Evolutionary conservation across 2,888 invertebrate genomes (phyloP).

Genomic region (Pyrochroa serraticornis): DNA sequence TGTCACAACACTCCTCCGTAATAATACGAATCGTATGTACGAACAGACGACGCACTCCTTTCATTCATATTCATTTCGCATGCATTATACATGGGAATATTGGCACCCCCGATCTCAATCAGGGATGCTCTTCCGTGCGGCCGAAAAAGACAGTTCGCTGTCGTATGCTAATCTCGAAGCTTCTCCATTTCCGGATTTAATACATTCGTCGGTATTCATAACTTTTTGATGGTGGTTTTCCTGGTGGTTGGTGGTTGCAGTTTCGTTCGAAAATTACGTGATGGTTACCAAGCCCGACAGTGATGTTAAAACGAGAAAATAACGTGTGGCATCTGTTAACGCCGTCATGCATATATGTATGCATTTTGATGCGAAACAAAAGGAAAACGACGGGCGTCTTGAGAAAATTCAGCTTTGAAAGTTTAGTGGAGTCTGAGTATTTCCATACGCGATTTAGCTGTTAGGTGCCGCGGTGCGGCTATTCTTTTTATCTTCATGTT

Average conservation of each 20-base stretch:
- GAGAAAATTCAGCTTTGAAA: conserved; percentile 24
- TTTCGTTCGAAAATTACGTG: too few species aligned
- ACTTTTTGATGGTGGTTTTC: too few species aligned
- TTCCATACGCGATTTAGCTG: conserved; percentile 26
- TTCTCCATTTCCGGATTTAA: too few species aligned
- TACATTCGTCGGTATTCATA: too few species aligned
- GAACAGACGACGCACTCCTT: conserved; percentile 30
- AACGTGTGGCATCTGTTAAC: conserved; percentile 23
- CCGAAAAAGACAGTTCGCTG: too few species aligned
- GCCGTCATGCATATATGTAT: conserved; percentile 30
- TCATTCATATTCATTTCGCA: conserved; percentile 41
- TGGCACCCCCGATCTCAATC: conserved; percentile 26
- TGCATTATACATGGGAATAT: conserved; percentile 37
- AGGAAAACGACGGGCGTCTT: conserved; percentile 15
- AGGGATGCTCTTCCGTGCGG: background rate
- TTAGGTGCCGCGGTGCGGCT: conserved; percentile 17
- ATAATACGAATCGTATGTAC: conserved; percentile 28
- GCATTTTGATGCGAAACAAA: conserved; percentile 24
- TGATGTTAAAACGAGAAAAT: conserved; percentile 7
- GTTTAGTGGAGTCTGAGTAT: conserved; percentile 13
- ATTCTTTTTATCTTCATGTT: conserved; percentile 12
- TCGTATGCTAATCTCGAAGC: too few species aligned
- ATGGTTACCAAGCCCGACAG: background rate
- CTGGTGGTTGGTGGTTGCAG: too few species aligned
- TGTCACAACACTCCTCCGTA: conserved; percentile 35